These are phyloP conservation scores for Spongilla lacustris DNA, from an alignment of 37 sponge, comb jelly and placozoan species.

Conservation along the genomic window DNA sequence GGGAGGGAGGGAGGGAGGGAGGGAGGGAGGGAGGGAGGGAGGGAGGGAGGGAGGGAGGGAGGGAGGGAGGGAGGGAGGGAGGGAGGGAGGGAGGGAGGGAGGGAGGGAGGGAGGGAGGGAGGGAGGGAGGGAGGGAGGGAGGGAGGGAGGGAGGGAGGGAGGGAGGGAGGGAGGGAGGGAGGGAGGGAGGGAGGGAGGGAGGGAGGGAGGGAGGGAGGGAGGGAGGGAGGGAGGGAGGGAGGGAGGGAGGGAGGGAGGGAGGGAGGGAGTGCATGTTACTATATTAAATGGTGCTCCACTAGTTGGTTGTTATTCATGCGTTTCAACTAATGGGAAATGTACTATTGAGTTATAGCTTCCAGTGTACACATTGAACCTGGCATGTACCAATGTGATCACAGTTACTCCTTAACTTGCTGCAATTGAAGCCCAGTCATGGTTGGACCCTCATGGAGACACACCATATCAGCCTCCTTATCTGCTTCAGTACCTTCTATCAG, in stretches of 20 bases:
- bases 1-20: conserved; percentile 14
- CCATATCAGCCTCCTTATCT: no score
- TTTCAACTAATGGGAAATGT: no score
- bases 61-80: not conserved
- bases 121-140: not conserved
- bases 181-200: not conserved
- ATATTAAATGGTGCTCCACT: not conserved
- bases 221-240: not conserved
- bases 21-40: conserved; percentile 14
- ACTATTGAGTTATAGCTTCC: no score
- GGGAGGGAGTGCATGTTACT: not conserved
- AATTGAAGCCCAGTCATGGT: no score
- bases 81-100: not conserved
- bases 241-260: not conserved
- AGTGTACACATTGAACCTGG: no score
- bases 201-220: not conserved
- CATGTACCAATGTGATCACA: no score
- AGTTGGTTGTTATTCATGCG: no score
- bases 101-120: not conserved
- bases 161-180: not conserved
- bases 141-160: not conserved
- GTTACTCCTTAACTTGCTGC: no score
- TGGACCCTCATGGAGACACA: no score
- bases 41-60: conserved; percentile 10
- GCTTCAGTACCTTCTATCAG: no score